Evolutionary conservation across 2,888 invertebrate species (phyloP), one percentile per base, ranked within the genome.

Genomic region (Lasioglossum calceatum): DNA sequence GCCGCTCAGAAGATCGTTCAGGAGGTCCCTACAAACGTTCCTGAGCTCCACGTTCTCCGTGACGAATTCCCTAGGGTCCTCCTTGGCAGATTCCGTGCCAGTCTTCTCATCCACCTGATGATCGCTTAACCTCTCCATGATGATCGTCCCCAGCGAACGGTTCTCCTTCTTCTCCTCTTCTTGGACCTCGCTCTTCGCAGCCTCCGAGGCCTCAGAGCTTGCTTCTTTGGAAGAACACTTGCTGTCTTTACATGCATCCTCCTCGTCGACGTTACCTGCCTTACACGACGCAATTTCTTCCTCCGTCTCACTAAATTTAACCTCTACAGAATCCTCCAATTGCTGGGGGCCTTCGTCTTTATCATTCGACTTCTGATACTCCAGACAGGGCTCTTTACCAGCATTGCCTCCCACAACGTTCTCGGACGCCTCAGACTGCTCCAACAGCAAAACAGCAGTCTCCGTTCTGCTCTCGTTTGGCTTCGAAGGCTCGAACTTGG

Each of bases 1-100:
- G 19, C 93, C 92, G 83, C 90, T 93, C 58, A 94, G 61, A 23
- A 94, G 88, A 71, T 94, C 94, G 85, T 92, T 92, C 64, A 95
- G 77, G 14, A 95, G 87, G 19, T 94, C 94, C 8, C 91, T 86
- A 78, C 95, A 95, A 0, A 94, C 92, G 44, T 88, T 89, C 23
- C 92, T 91, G 0, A 93, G 80, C 58, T 93, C 94, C 0, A 83
- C 44, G 23, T 89, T 92, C 5, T 89, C 89, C 0, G 81, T 3
- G 4, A 64, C 58, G 10, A 64, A 77, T 12, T 84, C 86, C 12
- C 54, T 76, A 10, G n/a, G 10, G 12, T 84, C 76, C 27, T 89
- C 84, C 61, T 86, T 85, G 0, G 4, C 81, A 3, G 71, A 75
- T 0, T 79, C 87, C 2, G 32, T 47, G 44, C 54, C 85, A 23